Evolutionary conservation across 2,113 vertebrate genomes (phyloP).

Genomic region (Cnemophilus loriae): DNA sequence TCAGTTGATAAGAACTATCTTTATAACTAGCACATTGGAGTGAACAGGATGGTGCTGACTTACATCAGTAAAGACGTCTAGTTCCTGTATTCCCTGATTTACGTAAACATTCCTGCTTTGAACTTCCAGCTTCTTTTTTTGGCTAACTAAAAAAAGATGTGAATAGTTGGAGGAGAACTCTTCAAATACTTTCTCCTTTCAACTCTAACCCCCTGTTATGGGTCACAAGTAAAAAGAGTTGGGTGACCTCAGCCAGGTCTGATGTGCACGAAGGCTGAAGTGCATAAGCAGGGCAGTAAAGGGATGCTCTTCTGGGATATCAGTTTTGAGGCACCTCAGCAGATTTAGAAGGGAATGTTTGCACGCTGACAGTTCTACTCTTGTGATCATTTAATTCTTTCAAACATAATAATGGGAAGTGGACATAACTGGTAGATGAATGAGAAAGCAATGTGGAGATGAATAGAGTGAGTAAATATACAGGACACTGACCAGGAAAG

Average conservation of each 20-base stretch:
- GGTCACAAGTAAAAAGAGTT: not conserved
- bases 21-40: not conserved
- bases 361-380: not conserved
- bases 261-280: not conserved
- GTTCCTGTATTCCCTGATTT: not conserved
- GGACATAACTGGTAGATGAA: not conserved
- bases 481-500: not conserved
- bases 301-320: not conserved
- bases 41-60: not conserved
- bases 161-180: not conserved
- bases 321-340: not conserved
- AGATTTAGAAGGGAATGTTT: not conserved
- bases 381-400: not conserved
- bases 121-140: not conserved
- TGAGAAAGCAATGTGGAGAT: not conserved
- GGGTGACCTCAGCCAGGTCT: not conserved
- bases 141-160: not conserved
- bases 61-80: not conserved
- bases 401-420: not conserved
- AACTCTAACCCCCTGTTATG: not conserved
- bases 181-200: not conserved
- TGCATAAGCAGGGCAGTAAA: not conserved
- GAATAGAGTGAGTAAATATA: not conserved
- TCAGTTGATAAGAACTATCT: not conserved
- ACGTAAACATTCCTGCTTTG: not conserved